Conservation (phyloP, 2,797 vertebrate species). For the Serranus cabrilla region DNA sequence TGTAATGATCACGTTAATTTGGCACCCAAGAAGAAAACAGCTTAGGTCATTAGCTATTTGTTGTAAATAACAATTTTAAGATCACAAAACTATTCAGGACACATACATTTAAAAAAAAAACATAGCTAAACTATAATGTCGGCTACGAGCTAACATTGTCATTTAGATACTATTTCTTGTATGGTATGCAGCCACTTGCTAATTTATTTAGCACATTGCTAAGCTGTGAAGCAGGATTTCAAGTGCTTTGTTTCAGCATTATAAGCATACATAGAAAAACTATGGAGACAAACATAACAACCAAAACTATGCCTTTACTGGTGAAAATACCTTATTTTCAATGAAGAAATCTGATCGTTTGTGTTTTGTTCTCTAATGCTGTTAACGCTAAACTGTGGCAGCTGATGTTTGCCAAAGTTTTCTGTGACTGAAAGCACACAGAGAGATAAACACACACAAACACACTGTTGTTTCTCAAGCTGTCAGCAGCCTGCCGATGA, state of each 20-base stretch:
- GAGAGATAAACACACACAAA: conserved; percentile 30
- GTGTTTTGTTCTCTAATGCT: conserved; percentile 13
- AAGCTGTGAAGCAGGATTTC: not conserved
- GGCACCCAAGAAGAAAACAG: too few species aligned
- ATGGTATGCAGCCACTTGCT: too few species aligned
- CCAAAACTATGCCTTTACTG: not conserved
- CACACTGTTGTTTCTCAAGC: conserved; percentile 64
- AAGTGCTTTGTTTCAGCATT: not conserved
- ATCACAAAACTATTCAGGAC: too few species aligned
- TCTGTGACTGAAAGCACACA: conserved; percentile 17
- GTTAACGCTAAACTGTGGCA: conserved; percentile 2
- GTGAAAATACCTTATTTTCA: not conserved
- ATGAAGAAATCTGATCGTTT: not conserved
- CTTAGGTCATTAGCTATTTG: too few species aligned
- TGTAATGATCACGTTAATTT: too few species aligned
- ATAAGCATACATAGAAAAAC: too few species aligned
- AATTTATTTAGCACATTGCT: too few species aligned
- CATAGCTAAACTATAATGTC: too few species aligned
- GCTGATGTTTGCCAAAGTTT: conserved; percentile 11
- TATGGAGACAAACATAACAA: not conserved
- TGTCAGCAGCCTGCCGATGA: conserved; percentile 59
- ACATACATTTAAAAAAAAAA: too few species aligned
- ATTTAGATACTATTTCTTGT: too few species aligned
- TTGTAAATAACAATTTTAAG: too few species aligned
- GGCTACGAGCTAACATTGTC: too few species aligned